Base-by-base conservation (phyloP, 2,113 vertebrate genomes). In the Abramis brama region DNA sequence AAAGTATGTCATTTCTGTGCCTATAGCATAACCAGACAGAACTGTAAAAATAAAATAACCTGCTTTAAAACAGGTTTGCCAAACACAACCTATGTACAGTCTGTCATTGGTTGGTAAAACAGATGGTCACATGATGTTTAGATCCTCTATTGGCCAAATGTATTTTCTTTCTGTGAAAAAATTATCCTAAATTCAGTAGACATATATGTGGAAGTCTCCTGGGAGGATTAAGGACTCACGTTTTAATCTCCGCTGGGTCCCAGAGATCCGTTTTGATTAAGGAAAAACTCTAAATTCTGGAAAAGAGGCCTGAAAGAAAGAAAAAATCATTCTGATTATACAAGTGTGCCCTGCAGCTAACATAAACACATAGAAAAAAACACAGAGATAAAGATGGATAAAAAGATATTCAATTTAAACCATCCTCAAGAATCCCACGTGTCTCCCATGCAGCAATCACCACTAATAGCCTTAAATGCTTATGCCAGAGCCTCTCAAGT, bases 141-240 rank as follows among this genome's bases (percentile, higher is more conserved):
- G 60, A 62, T 62, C 60, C 23, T 62, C 60, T 25, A 12, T 62
- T 62, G 36, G 39, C 5, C 70, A 73, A 70, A 36, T 36, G 17
- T 21, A 36, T 43, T 73, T 73, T 45, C 1, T 45, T 25, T 73
- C 36, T 12, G 74, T 0, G 1, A 39, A 36, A 36, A 60, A 45
- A 36, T 0, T 64, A 17, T 10, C 12, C 10, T 2, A 10, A 47
- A 66, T 50, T n/a, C 9, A 68, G 60, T 64, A 64, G n/a, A 66
- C 39, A 64, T 78, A 27, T 62, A 80, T 79, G 21, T 45, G 36
- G 62, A 80, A 64, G 45, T 81, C 59, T 45, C 25, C 3, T 5
- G 70, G 86, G 68, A 57, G 19, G 85, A 81, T 86, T 74, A 64
- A 33, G 71, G 30, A 60, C 1, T 43, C 27, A 27, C 1, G 30